phyloP scores from a whole-genome alignment of 2,888 invertebrate species.

The Marronus borbonicus region DNA sequence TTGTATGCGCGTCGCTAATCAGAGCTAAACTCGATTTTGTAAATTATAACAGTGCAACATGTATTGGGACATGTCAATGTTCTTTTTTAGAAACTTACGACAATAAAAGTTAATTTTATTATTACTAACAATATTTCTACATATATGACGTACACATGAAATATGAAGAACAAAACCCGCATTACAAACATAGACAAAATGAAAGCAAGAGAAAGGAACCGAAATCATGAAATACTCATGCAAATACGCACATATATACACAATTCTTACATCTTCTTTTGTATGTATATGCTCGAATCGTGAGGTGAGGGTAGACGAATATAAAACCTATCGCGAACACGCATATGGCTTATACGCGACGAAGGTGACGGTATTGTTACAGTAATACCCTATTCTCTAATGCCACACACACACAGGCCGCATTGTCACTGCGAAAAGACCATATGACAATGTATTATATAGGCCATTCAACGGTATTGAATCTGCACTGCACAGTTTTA shows the following conservation, averaged over 20 bases:
- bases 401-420: constrained; percentile 68
- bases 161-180: constrained; percentile 11
- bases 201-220: constrained; percentile 29
- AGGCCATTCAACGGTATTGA: constrained; percentile 68
- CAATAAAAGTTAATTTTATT: no score
- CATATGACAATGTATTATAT: constrained; percentile 71
- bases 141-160: background rate
- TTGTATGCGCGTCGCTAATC: no score
- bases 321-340: constrained; percentile 24
- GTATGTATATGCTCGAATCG: constrained; percentile 49
- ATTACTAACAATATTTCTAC: background rate
- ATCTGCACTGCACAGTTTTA: constrained; percentile 69
- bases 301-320: constrained; percentile 45
- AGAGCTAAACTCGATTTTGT: no score
- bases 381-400: constrained; percentile 68
- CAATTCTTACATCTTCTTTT: constrained; percentile 59
- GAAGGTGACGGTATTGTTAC: constrained; percentile 62
- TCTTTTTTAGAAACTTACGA: no score
- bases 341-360: constrained; percentile 45
- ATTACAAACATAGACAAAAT: background rate
- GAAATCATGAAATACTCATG: constrained; percentile 39
- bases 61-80: no score
- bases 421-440: constrained; percentile 70
- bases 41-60: no score
- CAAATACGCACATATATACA: constrained; percentile 49